Conservation (phyloP, 2,113 vertebrate species). For the Ia io region DNA sequence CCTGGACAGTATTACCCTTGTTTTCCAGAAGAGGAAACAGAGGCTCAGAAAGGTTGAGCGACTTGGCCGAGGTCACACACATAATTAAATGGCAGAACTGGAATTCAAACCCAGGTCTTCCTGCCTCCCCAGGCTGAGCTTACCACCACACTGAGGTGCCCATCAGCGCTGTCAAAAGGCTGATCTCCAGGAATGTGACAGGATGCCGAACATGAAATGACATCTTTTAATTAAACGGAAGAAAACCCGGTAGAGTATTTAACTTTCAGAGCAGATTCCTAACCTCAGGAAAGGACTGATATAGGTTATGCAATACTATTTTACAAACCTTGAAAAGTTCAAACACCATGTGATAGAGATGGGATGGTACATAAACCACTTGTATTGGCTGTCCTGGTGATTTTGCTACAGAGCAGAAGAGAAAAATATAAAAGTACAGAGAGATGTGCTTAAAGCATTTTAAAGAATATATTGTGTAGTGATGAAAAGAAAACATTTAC, state of each 20-base stretch:
- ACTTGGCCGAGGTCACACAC: neutral
- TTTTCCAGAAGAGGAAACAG: conserved; percentile 15
- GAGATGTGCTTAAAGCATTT: conserved; percentile 68
- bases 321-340: conserved; percentile 97
- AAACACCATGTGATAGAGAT: conserved; percentile 99
- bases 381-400: conserved; percentile 88
- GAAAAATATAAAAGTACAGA: conserved; percentile 76
- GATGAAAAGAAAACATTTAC: conserved; percentile 64
- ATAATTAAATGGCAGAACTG: neutral
- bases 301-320: conserved; percentile 64
- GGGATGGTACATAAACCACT: conserved; percentile 97
- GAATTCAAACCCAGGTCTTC: neutral
- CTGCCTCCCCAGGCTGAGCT: neutral
- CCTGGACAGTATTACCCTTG: neutral
- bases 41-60: neutral
- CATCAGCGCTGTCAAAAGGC: neutral
- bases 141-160: neutral
- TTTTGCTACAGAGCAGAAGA: conserved; percentile 85
- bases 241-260: neutral
- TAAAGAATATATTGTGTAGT: conserved; percentile 59
- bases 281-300: conserved; percentile 39
- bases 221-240: conserved; percentile 2
- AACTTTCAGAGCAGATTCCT: conserved; percentile 41
- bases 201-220: neutral
- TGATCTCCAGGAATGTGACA: neutral